Conservation (phyloP, 2,113 vertebrate genomes). For the Apistogramma diplotaenia region DNA sequence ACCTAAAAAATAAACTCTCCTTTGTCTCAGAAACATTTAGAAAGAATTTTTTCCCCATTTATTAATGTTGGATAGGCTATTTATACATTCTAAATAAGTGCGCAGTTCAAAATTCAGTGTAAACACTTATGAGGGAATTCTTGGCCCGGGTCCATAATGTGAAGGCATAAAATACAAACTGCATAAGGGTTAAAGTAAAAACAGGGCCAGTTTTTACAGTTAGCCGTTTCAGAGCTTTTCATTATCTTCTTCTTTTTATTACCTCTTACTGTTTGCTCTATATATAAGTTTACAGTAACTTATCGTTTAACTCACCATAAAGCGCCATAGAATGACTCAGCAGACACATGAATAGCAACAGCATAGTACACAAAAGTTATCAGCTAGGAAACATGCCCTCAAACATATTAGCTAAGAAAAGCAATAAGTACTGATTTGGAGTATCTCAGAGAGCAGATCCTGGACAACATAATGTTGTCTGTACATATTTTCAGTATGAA, state of each 20-base stretch:
- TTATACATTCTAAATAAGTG: background rate
- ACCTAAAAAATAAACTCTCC: no score
- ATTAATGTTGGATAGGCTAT: no score
- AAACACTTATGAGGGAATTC: background rate
- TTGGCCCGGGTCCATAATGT: background rate
- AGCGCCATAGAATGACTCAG: background rate
- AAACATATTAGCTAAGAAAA: background rate
- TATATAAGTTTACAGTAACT: background rate
- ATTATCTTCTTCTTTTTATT: conserved; percentile 13
- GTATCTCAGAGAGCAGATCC: background rate
- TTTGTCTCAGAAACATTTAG: no score
- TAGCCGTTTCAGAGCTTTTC: background rate
- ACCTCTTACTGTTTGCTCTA: background rate
- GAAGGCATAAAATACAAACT: background rate
- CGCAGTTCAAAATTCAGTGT: background rate
- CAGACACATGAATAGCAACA: background rate
- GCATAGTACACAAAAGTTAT: background rate
- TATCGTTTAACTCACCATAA: background rate
- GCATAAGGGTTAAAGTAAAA: background rate
- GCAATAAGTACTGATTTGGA: background rate
- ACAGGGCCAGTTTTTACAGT: background rate
- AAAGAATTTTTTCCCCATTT: no score
- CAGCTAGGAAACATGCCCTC: background rate
- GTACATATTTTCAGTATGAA: background rate
- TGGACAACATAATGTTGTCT: background rate